Conservation (phyloP, 1,140 invertebrate species). For the Sarcophaga bullata region DNA sequence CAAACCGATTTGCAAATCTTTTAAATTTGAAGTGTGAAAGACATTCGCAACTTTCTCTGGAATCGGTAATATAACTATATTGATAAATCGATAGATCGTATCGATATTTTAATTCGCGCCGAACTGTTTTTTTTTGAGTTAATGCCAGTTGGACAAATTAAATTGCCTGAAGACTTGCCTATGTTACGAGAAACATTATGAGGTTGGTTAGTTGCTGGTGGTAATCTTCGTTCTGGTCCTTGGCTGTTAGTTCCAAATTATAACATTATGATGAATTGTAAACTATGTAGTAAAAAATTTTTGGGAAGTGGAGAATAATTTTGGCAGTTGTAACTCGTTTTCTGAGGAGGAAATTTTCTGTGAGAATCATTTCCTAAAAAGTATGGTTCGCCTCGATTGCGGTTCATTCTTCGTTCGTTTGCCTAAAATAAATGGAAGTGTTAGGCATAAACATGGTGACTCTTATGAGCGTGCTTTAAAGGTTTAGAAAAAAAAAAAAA, state of each 20-base stretch:
- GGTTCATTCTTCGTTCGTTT: constrained; percentile 34
- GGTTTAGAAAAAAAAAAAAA: constrained; percentile 34
- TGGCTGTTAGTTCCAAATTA: too few relatives aligned
- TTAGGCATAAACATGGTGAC: neutral
- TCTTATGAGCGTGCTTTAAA: constrained; percentile 34
- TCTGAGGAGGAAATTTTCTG: neutral
- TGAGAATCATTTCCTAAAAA: neutral
- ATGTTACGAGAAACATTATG: constrained; percentile 55
- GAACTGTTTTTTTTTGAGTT: constrained; percentile 46
- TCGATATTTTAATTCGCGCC: constrained; percentile 51
- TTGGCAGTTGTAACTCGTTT: neutral
- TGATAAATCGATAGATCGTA: constrained; percentile 25
- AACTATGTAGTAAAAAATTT: neutral
- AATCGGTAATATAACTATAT: neutral
- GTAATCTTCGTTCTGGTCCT: neutral
- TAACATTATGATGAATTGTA: too few relatives aligned
- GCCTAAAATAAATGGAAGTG: neutral
- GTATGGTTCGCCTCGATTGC: neutral
- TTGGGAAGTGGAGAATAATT: neutral
- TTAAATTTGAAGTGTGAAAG: neutral
- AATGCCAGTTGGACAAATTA: constrained; percentile 50
- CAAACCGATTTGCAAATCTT: neutral
- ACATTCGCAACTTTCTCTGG: neutral
- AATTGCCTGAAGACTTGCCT: constrained; percentile 49
- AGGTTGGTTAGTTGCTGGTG: constrained; percentile 56